These are phyloP conservation scores for Loxodonta africana DNA, from an alignment of 2,113 vertebrate genomes.

Conservation along the genomic window DNA sequence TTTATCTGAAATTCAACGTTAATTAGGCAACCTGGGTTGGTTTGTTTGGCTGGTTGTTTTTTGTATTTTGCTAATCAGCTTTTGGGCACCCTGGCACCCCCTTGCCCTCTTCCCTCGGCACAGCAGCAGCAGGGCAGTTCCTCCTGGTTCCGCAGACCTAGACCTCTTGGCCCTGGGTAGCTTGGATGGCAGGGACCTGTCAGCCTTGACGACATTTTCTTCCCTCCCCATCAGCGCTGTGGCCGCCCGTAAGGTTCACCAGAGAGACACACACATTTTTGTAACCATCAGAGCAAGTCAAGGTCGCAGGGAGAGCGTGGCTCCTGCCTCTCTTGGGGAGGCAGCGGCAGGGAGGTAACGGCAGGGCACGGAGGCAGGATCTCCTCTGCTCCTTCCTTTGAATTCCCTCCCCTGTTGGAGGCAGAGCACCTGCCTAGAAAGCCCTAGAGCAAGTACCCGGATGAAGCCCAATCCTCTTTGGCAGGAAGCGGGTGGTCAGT, in stretches of 20 bases:
- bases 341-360: too few relatives aligned
- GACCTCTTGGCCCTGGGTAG: background rate
- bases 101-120: background rate
- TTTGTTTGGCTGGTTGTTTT: background rate
- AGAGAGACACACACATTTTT: background rate
- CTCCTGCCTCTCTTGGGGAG: background rate
- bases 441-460: background rate
- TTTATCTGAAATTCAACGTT: background rate
- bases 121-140: too few relatives aligned
- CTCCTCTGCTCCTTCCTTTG: background rate
- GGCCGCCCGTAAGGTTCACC: background rate
- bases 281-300: background rate
- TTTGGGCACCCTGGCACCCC: background rate
- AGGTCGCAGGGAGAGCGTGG: constrained; percentile 51
- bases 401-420: background rate
- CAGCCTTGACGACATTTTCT: fast-evolving
- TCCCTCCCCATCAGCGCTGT: background rate
- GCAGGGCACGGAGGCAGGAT: background rate
- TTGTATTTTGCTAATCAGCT: background rate
- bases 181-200: background rate
- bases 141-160: background rate
- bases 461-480: background rate
- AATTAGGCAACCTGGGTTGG: background rate
- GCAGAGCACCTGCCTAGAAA: background rate
- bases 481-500: background rate